Evolutionary conservation across 2,888 invertebrate species (phyloP), one percentile per base, ranked within the genome.

Genomic region (Brenthis ino): DNA sequence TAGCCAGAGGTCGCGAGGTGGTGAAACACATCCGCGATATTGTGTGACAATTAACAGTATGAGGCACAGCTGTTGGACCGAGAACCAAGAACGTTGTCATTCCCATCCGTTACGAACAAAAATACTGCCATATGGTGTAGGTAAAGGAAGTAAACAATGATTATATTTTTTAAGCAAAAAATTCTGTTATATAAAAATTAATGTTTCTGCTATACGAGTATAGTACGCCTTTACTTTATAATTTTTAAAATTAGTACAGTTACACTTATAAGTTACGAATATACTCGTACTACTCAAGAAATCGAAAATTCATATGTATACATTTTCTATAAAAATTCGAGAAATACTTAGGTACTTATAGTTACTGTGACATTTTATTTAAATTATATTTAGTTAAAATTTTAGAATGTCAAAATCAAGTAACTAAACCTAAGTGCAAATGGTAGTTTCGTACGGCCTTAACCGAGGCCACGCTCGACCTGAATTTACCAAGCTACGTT

Each of bases 401-500:
- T 61, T n/a, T 12, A 53, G 50, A 28, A 50, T 12, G 53, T 16
- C 1, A 20, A 37, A 54, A 16, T 37, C 20, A 20, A 63, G 24
- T 20, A 53, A 37, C 3, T 16, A 24, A 51, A 68, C 64, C 50
- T 68, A 51, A 65, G 57, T 68, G 71, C 67, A 72, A 57, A 64
- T 68, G 58, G 65, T 71, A 64, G 63, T 65, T 66, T 54, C 58
- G 60, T 58, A 74, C 79, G 89, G 82, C 90, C 90, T 90, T 86
- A 78, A 76, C 71, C 86, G 86, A 87, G 89, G 89, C 85, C 87
- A 80, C 77, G 72, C 64, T 79, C 86, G 89, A 88, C 89, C 89
- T 87, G 89, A 79, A 86, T 89, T 84, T 79, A 69, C 78, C 63
- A 53, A 60, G 48, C 64, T 51, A 11, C 20, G 60, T 56, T 53